Evolutionary conservation across 2,797 vertebrate genomes (phyloP).

Genomic region (Jordanella pulchra): DNA sequence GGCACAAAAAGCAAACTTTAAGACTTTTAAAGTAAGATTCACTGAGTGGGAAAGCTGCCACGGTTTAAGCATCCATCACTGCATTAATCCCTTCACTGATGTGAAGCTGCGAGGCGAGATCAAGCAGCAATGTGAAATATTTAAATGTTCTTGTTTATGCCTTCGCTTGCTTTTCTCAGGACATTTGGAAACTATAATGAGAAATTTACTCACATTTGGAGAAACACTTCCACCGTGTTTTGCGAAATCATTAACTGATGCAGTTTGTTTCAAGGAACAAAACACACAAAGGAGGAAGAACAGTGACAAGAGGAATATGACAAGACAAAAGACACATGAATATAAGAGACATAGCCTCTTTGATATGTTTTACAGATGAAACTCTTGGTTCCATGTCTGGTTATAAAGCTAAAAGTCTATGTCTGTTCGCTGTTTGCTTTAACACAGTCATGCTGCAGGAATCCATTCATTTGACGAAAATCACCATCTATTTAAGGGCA

Average conservation of each 20-base stretch:
- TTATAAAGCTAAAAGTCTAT: slow-evolving; percentile 7
- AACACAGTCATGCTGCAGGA: slow-evolving; percentile 3
- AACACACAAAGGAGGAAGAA: not conserved
- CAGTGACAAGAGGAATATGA: slow-evolving; percentile 10
- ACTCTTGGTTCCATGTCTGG: not conserved
- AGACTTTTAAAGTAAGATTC: no score
- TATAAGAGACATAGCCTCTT: not conserved
- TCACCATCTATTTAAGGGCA: not conserved
- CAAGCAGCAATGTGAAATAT: slow-evolving; percentile 30
- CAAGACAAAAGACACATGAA: not conserved
- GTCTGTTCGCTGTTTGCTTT: slow-evolving; percentile 8
- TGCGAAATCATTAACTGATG: slow-evolving; percentile 29
- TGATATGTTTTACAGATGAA: not conserved
- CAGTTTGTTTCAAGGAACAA: slow-evolving; percentile 19
- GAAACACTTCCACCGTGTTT: slow-evolving; percentile 11
- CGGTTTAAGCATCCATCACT: slow-evolving; percentile 39
- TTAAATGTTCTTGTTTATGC: slow-evolving; percentile 30
- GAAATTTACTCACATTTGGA: slow-evolving; percentile 20
- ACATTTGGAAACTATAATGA: slow-evolving; percentile 34
- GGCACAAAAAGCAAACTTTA: slow-evolving; percentile 28
- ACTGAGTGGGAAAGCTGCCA: slow-evolving; percentile 31
- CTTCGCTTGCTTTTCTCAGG: slow-evolving; percentile 37
- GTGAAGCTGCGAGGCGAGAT: slow-evolving; percentile 22
- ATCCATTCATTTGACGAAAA: slow-evolving; percentile 20
- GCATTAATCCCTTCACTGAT: slow-evolving; percentile 37